A percentile compares a stretch with the other conserved stretches of the same genome.
phyloP scores from a whole-genome alignment of 2,113 vertebrate genomes.

The Diphyllodes magnificus region DNA sequence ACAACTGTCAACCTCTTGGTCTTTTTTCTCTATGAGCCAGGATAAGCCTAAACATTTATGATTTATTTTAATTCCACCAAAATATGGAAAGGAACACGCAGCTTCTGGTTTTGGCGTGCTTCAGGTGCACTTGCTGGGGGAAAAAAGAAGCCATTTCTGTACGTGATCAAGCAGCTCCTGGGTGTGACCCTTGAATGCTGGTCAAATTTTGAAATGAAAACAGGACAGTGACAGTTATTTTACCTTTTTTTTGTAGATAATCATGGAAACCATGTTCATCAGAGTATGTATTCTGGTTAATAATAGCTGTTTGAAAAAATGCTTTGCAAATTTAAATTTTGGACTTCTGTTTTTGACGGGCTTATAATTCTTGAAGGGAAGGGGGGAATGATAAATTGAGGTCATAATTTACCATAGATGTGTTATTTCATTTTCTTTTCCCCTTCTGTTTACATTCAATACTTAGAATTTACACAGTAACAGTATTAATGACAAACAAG shows the following conservation, averaged over 20 bases:
- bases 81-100: neutral
- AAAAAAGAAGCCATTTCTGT: neutral
- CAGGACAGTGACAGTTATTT: neutral
- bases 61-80: neutral
- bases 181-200: neutral
- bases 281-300: neutral
- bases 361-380: neutral
- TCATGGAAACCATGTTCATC: neutral
- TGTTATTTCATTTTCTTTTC: neutral
- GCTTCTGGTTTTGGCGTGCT: neutral
- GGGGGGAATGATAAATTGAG: neutral
- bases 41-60: neutral
- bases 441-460: neutral
- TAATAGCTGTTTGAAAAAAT: neutral
- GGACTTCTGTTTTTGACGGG: neutral
- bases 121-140: fast-evolving
- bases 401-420: neutral
- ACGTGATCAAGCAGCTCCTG: fast-evolving
- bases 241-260: neutral
- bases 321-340: neutral
- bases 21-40: neutral
- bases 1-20: fast-evolving
- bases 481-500: neutral
- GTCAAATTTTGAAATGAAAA: neutral
- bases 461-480: neutral